A percentile compares a stretch with the other conserved stretches of the same genome.
phyloP scores from a whole-genome alignment of 2,113 vertebrate genomes.

The Pterocles orientalis region DNA sequence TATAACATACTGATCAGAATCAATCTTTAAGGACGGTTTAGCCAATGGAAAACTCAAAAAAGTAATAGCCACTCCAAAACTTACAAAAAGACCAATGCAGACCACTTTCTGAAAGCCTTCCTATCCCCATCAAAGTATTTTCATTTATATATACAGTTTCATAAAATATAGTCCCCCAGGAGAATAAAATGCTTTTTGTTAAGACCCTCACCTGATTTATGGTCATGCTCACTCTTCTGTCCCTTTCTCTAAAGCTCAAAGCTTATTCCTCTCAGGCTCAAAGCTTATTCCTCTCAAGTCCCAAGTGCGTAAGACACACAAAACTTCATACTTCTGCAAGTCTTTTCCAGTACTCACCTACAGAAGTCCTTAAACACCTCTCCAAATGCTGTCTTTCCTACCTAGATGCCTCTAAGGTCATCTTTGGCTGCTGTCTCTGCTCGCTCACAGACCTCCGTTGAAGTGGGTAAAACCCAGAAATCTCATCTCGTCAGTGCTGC shows the following conservation, averaged over 20 bases:
- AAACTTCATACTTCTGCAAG: background rate
- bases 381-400: background rate
- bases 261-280: background rate
- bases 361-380: background rate
- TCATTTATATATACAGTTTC: background rate
- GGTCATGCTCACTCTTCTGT: background rate
- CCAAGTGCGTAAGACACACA: background rate
- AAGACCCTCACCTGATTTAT: background rate
- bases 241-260: background rate
- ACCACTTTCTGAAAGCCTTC: background rate
- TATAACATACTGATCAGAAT: background rate
- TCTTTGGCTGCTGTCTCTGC: background rate
- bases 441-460: background rate
- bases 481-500: background rate
- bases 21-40: background rate
- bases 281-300: background rate
- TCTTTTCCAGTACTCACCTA: background rate
- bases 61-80: background rate
- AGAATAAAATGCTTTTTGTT: background rate
- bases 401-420: background rate
- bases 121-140: background rate
- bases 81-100: background rate
- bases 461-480: background rate
- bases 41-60: conserved; percentile 6
- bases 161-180: background rate